A percentile compares a stretch with the other conserved stretches of the same genome.
phyloP scores from a whole-genome alignment of 2,113 vertebrate species.

The Romanogobio albipinnatus region DNA sequence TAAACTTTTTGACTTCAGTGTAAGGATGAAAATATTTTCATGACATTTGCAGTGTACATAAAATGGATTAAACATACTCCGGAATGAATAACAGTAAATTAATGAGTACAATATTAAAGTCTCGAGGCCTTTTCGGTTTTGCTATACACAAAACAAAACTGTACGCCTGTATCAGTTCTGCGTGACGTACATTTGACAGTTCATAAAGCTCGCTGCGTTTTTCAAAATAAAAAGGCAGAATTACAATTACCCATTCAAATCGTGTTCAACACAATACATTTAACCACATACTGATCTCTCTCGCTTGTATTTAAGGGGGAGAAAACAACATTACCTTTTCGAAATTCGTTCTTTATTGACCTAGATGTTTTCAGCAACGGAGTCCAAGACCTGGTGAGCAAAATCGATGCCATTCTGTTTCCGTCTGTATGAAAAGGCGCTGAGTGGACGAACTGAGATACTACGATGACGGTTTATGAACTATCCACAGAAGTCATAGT shows the following conservation, averaged over 20 bases:
- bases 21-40: not conserved
- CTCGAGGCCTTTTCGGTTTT: not conserved
- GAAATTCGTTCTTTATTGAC: conserved; percentile 73
- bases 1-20: not conserved
- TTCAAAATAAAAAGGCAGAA: not conserved
- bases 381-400: conserved; percentile 74
- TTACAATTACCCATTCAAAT: not conserved
- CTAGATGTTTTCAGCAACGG: conserved; percentile 75
- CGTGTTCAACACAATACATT: too few species aligned
- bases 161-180: not conserved
- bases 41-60: not conserved
- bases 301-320: not conserved
- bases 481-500: conserved; percentile 42
- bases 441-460: not conserved
- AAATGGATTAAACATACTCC: not conserved
- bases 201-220: not conserved
- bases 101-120: not conserved
- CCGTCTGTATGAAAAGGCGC: conserved; percentile 26
- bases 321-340: conserved; percentile 66
- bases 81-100: not conserved
- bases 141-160: not conserved
- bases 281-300: not conserved
- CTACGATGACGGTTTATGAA: conserved; percentile 30
- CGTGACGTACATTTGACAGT: conserved; percentile 1
- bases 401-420: conserved; percentile 79